Evolutionary conservation across 2,113 vertebrate species (phyloP), one percentile per base, ranked within the genome.

Genomic region (Xiphophorus couchianus): DNA sequence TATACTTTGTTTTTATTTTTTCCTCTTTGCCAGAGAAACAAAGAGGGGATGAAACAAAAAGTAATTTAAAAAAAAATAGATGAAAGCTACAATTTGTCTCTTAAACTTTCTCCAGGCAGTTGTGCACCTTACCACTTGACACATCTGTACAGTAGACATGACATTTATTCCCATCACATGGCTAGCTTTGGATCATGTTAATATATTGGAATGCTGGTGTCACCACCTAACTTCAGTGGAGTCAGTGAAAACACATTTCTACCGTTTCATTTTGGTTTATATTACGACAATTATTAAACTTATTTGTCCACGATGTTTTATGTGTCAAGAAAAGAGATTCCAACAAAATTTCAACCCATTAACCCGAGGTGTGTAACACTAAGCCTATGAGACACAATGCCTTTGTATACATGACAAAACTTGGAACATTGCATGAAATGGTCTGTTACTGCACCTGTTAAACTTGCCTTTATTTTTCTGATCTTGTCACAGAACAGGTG

Each of bases 1-100:
- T 93, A 93, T 90, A 93, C 90, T 93, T 93, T 58, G 22, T 58
- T 93, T 92, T 92, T 86, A 88, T 87, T 92, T 92, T 73, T 10
- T 90, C 88, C 89, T 91, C 87, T 90, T 87, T 88, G 76, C 85
- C 80, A 80, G 85, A 83, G 85, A 88, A 75, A 87, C 81, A 92
- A 82, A 74, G 74, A 78, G 82, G 80, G 33, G 81, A 76, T 70
- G 77, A 90, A 90, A 86, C 66, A 72, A 85, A 71, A 84, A 80
- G 70, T 85, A 84, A 85, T 84, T 80, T 73, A 64, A 80, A 61
- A 77, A 69, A 77, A 82, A 78, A 81, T 84, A 73, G 83, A 81
- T 83, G 78, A 81, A 85, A 73, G 83, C 62, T 84, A 83, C 84
- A 74, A 74, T 90, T 91, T 73, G 83, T 89, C 90, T 88, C 58